phyloP scores from a whole-genome alignment of 2,888 invertebrate species.

The Sicus ferrugineus region DNA sequence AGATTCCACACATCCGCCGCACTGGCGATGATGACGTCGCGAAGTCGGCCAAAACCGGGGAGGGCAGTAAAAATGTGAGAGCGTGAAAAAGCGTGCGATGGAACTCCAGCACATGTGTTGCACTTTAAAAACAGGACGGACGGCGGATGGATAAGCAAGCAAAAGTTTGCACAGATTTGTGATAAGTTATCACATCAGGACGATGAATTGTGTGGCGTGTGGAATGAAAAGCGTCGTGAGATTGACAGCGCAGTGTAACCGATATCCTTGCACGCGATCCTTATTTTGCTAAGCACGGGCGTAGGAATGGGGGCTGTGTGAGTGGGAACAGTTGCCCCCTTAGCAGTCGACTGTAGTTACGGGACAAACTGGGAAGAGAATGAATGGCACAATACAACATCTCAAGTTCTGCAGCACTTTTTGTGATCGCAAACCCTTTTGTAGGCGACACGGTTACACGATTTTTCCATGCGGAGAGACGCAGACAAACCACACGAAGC shows the following conservation, averaged over 20 bases:
- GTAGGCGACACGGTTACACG: too few species aligned
- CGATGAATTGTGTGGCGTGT: not conserved
- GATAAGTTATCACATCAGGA: not conserved
- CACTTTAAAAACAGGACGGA: not conserved
- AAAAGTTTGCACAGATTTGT: not conserved
- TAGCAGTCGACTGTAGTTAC: too few species aligned
- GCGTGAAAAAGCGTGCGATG: not conserved
- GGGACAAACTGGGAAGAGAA: too few species aligned
- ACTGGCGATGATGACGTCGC: not conserved
- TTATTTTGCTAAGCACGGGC: too few species aligned
- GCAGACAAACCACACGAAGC: not conserved
- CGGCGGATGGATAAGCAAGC: not conserved
- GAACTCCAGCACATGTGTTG: conserved; percentile 8
- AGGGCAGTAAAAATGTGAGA: not conserved
- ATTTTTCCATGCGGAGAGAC: too few species aligned
- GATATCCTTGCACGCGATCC: not conserved
- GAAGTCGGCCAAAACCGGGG: not conserved
- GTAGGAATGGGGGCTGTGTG: too few species aligned
- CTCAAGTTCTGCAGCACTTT: too few species aligned
- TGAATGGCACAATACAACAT: too few species aligned
- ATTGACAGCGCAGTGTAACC: not conserved
- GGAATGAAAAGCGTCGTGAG: not conserved
- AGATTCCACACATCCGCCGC: not conserved
- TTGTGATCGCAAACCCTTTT: too few species aligned
- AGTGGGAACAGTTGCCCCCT: too few species aligned